phyloP scores from a whole-genome alignment of 2,888 invertebrate genomes.

The Apomyelois bistriatella region DNA sequence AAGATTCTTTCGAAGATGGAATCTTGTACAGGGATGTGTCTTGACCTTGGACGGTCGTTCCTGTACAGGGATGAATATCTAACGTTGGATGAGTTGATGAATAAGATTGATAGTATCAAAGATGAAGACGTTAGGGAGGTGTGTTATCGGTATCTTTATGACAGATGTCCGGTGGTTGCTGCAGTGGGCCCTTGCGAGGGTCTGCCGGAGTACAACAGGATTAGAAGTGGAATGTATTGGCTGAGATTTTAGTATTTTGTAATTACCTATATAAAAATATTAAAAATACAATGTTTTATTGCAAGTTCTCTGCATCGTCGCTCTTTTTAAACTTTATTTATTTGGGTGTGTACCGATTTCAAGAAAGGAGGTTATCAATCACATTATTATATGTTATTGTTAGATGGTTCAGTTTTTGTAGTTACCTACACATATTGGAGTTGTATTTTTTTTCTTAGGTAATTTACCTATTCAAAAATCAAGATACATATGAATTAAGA shows the following conservation, averaged over 20 bases:
- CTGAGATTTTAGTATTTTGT: slow-evolving; percentile 38
- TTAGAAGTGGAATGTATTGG: slow-evolving; percentile 57
- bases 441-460: too few relatives aligned
- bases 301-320: too few relatives aligned
- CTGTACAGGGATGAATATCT: slow-evolving; percentile 31
- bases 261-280: too few relatives aligned
- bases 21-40: slow-evolving; percentile 44
- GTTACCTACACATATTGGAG: too few relatives aligned
- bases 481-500: too few relatives aligned
- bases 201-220: slow-evolving; percentile 57
- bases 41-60: slow-evolving; percentile 54
- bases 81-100: slow-evolving; percentile 22
- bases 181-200: slow-evolving; percentile 65
- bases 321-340: too few relatives aligned
- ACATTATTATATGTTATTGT: too few relatives aligned
- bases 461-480: too few relatives aligned
- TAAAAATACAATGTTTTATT: too few relatives aligned
- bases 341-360: too few relatives aligned
- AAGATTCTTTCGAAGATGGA: slow-evolving; percentile 38
- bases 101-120: slow-evolving; percentile 18
- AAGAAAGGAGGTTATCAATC: too few relatives aligned
- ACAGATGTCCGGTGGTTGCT: slow-evolving; percentile 60
- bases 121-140: slow-evolving; percentile 25
- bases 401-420: too few relatives aligned
- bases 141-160: slow-evolving; percentile 51